Base-by-base conservation (phyloP, 2,888 invertebrate genomes). In the Cactoblastis cactorum region DNA sequence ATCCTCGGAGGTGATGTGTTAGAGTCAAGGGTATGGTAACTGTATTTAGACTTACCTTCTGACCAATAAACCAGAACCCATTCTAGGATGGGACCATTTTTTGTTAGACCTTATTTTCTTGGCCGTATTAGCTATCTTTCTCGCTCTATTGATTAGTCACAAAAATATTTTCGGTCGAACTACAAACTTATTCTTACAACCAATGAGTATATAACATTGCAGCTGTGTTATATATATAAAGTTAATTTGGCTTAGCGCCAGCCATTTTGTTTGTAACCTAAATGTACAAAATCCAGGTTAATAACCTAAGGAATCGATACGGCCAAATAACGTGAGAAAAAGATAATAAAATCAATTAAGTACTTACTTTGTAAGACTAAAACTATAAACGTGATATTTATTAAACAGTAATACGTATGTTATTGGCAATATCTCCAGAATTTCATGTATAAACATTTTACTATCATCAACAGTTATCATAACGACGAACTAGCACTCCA, bases 401-500 rank as follows among this genome's bases (percentile, higher is more conserved):
- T 45, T 14, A 9, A 11, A 35, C 5, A 5, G 14, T 12, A 12
- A 8, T 35, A 34, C 19, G 14, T 12, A 14, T 14, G 19, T 22
- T 32, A 45, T 17, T 18, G 46, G 11, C 35, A 18, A 14, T 47
- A 8, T 35, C 12, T 47, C 35, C 22, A n/a, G 14, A 35, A 19
- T 35, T 35, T 19, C 15, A n/a, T 12, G 24, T 8, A 47, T 47
- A 47, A 35, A 47, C 18, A 45, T n/a, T n/a, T 8, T 9, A 32
- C n/a, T n/a, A n/a, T 18, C 33, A 9, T 50, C 41, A 45, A 43
- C 12, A 52, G 53, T 51, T 43, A 55, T 61, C 45, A 37, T 48
- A 63, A 54, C 49, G 59, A 50, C 51, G 6, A 3, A 53, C 56
- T 57, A 59, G 58, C 55, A 58, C 57, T 58, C 59, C 55, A 56